Evolutionary conservation across 64 coral and sea anemone genomes (phyloP).

Genomic region (Pocillopora verrucosa): DNA sequence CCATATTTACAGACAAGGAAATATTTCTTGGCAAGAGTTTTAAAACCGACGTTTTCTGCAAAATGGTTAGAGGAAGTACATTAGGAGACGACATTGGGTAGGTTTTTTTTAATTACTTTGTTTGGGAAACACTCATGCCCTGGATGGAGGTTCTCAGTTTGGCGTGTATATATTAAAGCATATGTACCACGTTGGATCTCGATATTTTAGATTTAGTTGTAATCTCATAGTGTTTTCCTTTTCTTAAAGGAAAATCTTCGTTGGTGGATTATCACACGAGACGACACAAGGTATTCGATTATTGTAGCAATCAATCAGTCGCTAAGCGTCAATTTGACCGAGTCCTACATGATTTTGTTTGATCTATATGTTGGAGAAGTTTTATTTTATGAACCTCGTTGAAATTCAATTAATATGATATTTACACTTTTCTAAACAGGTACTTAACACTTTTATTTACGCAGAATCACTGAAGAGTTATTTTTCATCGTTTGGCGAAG

Average conservation of each 20-base stretch:
- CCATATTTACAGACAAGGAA: neutral
- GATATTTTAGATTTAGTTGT: too few relatives aligned
- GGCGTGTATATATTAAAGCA: too few relatives aligned
- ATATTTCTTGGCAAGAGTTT: neutral
- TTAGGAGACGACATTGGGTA: constrained; percentile 79
- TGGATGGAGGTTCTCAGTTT: too few relatives aligned
- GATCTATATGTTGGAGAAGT: neutral
- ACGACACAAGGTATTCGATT: constrained; percentile 52
- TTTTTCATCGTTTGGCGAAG: constrained; percentile 57
- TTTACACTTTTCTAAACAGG: neutral
- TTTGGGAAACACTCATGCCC: neutral
- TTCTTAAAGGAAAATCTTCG: constrained; percentile 69
- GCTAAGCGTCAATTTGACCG: too few relatives aligned
- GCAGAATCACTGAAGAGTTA: constrained; percentile 59
- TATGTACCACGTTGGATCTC: too few relatives aligned
- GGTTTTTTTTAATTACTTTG: neutral
- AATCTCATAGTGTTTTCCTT: neutral
- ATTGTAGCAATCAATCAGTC: too few relatives aligned
- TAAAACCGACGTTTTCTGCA: neutral
- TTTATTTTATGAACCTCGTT: neutral
- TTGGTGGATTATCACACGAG: constrained; percentile 63
- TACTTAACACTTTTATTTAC: neutral
- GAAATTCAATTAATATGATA: neutral
- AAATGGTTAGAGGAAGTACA: constrained; percentile 36
- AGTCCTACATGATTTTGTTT: neutral